Percentiles rank a stretch among this genome's conserved stretches.
Evolutionary conservation across 2,888 invertebrate genomes (phyloP).

Genomic region (Aleiodes testaceus): DNA sequence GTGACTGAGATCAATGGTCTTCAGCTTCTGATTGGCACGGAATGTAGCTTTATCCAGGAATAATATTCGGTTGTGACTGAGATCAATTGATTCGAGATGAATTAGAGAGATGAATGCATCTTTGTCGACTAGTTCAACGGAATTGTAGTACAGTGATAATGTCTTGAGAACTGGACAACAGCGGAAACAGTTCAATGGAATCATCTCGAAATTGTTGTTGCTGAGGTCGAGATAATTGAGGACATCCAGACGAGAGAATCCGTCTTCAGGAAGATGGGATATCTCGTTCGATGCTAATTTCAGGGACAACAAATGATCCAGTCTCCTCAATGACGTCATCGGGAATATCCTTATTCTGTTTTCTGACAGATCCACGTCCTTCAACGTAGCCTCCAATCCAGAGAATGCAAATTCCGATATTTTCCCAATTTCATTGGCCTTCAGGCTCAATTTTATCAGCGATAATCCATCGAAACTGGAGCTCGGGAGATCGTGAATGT

Average conservation of each 20-base stretch:
- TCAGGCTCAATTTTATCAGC: conserved; percentile 86
- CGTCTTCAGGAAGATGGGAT: conserved; percentile 80
- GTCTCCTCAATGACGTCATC: conserved; percentile 83
- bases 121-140: conserved; percentile 84
- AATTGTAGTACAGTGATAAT: conserved; percentile 88
- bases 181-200: conserved; percentile 85
- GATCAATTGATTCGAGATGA: conserved; percentile 86
- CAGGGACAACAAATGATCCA: conserved; percentile 82
- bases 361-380: conserved; percentile 90
- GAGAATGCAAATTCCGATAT: conserved; percentile 90
- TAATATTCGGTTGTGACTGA: conserved; percentile 91
- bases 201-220: conserved; percentile 86
- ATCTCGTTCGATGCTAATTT: conserved; percentile 78
- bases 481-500: conserved; percentile 86
- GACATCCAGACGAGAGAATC: conserved; percentile 81
- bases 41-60: conserved; percentile 84
- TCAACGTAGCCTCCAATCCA: conserved; percentile 83
- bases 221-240: conserved; percentile 87
- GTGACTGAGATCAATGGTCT: conserved; percentile 89
- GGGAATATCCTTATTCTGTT: conserved; percentile 90
- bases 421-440: conserved; percentile 85
- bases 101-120: conserved; percentile 84
- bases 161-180: conserved; percentile 86
- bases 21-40: conserved; percentile 82
- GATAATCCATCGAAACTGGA: conserved; percentile 92